These are phyloP conservation scores for Sepioteuthis lessoniana DNA, from an alignment of 2,888 invertebrate genomes.

Conservation along the genomic window DNA sequence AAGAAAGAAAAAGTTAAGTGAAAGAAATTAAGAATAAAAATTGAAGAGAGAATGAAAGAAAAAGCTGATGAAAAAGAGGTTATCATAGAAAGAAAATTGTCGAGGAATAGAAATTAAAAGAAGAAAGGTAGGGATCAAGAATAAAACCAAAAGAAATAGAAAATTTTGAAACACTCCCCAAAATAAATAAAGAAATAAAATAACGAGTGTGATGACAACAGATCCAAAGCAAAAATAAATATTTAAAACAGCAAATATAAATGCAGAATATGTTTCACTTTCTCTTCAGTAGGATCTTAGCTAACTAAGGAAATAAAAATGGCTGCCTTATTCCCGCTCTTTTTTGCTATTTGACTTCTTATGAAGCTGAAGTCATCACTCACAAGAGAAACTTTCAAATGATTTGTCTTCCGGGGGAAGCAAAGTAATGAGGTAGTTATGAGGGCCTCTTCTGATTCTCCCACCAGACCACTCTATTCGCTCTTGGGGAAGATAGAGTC, in stretches of 20 bases:
- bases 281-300: not conserved
- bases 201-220: not conserved
- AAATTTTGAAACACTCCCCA: too few relatives aligned
- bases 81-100: too few relatives aligned
- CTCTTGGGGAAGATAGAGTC: not conserved
- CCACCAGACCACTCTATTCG: not conserved
- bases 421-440: not conserved
- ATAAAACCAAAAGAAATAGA: too few relatives aligned
- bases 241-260: too few relatives aligned
- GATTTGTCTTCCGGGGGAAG: slow-evolving; percentile 33
- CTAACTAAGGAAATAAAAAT: not conserved
- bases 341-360: not conserved
- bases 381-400: not conserved
- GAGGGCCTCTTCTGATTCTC: not conserved
- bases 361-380: not conserved
- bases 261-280: not conserved
- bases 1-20: too few relatives aligned
- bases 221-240: not conserved
- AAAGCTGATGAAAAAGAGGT: too few relatives aligned
- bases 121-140: too few relatives aligned
- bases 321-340: not conserved
- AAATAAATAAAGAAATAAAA: too few relatives aligned
- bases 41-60: too few relatives aligned
- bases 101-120: too few relatives aligned
- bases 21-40: too few relatives aligned